These are phyloP conservation scores for Clarias platycephalus DNA, from an alignment of 2,797 vertebrate species.

Conservation along the genomic window DNA sequence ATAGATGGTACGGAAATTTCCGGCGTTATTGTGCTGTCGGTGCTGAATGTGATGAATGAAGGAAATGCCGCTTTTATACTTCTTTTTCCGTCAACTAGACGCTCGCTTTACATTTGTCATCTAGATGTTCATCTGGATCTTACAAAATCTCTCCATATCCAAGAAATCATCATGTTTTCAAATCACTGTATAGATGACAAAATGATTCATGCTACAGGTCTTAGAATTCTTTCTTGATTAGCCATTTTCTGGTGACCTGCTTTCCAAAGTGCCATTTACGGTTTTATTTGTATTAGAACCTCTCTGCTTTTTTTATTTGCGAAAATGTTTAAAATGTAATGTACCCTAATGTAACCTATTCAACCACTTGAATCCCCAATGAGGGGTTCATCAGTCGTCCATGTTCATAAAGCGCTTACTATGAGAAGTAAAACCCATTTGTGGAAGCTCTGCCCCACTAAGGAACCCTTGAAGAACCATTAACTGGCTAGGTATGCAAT, in stretches of 20 bases:
- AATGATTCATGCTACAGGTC: neutral
- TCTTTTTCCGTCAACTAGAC: neutral
- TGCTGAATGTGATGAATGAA: conserved; percentile 15
- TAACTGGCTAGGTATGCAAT: neutral
- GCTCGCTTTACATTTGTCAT: neutral
- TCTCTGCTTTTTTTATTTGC: neutral
- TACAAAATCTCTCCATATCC: neutral
- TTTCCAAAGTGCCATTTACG: neutral
- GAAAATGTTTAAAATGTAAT: neutral
- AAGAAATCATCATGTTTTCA: neutral
- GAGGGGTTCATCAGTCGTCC: neutral
- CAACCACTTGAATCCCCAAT: neutral
- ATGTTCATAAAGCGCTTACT: neutral
- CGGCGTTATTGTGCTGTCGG: conserved; percentile 2
- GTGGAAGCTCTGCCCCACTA: neutral
- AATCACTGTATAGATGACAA: neutral
- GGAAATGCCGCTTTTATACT: neutral
- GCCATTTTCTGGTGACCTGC: neutral
- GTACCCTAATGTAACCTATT: neutral
- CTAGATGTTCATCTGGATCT: neutral
- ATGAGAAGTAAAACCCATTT: neutral
- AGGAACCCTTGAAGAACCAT: neutral
- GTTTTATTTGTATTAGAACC: neutral
- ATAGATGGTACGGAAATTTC: neutral
- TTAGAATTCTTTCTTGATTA: neutral